phyloP scores from a whole-genome alignment of 2,797 vertebrate genomes.

The Limosa lapponica region DNA sequence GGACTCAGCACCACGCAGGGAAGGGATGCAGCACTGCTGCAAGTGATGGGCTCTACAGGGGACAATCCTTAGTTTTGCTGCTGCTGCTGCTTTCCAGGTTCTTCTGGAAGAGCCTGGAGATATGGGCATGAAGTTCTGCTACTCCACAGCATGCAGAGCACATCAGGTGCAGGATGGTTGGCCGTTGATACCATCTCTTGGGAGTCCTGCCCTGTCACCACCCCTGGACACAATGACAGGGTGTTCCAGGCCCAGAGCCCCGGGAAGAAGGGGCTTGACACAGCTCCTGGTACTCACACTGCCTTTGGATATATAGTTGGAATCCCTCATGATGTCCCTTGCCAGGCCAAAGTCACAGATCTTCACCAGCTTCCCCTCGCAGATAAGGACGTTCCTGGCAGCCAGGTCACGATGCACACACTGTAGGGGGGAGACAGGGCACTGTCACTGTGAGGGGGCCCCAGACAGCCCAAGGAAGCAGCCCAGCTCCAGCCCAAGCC shows the following conservation, averaged over 20 bases:
- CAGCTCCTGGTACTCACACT: slow-evolving; percentile 82
- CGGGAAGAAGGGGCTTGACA: background rate
- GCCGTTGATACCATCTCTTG: background rate
- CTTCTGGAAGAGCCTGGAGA: background rate
- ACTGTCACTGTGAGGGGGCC: fast-evolving
- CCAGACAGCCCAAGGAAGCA: background rate
- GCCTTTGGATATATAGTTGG: slow-evolving; percentile 99
- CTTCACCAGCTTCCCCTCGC: slow-evolving; percentile 97
- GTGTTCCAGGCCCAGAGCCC: background rate
- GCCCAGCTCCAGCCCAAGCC: background rate
- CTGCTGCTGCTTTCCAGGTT: background rate
- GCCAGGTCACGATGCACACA: slow-evolving; percentile 97
- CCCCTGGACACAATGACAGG: background rate
- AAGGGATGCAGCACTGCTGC: background rate
- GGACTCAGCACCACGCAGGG: background rate
- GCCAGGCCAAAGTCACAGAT: slow-evolving; percentile 98
- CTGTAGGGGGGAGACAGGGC: slow-evolving; percentile 63
- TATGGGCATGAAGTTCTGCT: background rate
- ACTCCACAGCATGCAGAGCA: background rate
- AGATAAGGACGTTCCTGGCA: slow-evolving; percentile 96
- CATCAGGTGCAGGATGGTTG: background rate
- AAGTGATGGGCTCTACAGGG: background rate
- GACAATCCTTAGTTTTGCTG: background rate
- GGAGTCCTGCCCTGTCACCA: background rate
- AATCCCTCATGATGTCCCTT: slow-evolving; percentile 97